Conservation (phyloP, 2,888 invertebrate species). For the Lithophane socia region DNA sequence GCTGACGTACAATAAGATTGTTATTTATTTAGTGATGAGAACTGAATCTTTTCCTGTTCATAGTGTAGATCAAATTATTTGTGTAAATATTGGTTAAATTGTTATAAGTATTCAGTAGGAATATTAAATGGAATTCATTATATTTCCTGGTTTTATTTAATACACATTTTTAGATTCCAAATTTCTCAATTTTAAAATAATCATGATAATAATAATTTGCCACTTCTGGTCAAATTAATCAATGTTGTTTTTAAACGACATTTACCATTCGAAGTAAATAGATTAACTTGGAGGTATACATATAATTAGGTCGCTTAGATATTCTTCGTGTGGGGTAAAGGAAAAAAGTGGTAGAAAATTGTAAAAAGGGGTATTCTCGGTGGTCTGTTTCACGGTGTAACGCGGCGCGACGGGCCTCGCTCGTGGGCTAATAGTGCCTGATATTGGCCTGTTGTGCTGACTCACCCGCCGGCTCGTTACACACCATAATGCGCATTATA, state of each 20-base stretch:
- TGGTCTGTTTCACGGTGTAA: slow-evolving; percentile 89
- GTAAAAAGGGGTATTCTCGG: slow-evolving; percentile 83
- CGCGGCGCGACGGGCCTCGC: slow-evolving; percentile 80
- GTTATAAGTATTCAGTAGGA: slow-evolving; percentile 81
- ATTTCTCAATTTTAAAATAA: neutral
- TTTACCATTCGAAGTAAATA: slow-evolving; percentile 1
- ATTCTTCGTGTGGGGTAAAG: slow-evolving; percentile 82
- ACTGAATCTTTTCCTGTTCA: slow-evolving; percentile 78
- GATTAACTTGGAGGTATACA: neutral
- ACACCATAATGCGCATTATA: slow-evolving; percentile 68
- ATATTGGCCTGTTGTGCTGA: slow-evolving; percentile 85
- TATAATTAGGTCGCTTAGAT: slow-evolving; percentile 26
- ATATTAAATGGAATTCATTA: slow-evolving; percentile 80
- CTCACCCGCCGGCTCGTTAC: slow-evolving; percentile 81
- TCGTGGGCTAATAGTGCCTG: slow-evolving; percentile 87
- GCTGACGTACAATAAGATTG: slow-evolving; percentile 72
- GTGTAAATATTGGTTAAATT: slow-evolving; percentile 87
- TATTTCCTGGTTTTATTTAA: slow-evolving; percentile 66
- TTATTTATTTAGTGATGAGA: slow-evolving; percentile 85
- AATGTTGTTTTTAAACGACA: neutral
- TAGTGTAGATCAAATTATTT: slow-evolving; percentile 75
- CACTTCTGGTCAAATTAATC: neutral
- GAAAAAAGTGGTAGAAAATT: slow-evolving; percentile 74
- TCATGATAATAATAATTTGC: neutral
- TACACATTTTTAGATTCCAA: neutral